Evolutionary conservation across 35 echinoderm and acorn worm genomes (phyloP).

Genomic region (Lytechinus variegatus): DNA sequence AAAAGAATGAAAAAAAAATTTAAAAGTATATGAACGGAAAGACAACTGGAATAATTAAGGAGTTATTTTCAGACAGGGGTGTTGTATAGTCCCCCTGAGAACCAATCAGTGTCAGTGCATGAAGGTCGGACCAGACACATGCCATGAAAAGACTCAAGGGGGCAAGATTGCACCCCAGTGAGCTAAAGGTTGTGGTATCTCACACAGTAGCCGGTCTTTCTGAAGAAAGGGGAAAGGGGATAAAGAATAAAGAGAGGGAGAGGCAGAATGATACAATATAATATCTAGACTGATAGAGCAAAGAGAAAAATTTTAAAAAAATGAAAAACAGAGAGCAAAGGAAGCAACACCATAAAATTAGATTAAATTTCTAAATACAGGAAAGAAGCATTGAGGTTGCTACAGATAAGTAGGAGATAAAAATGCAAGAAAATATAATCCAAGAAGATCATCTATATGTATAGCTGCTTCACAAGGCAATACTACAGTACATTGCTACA

Average conservation of each 20-base stretch:
- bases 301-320: too few species aligned
- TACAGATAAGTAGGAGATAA: too few species aligned
- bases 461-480: too few species aligned
- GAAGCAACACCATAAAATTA: too few species aligned
- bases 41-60: background rate
- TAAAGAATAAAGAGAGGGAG: background rate
- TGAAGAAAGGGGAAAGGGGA: background rate
- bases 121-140: slow-evolving; percentile 14
- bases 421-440: too few species aligned
- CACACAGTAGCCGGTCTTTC: background rate
- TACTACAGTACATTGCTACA: background rate
- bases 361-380: too few species aligned
- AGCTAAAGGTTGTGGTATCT: background rate
- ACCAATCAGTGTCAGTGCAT: slow-evolving; percentile 1
- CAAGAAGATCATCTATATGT: background rate
- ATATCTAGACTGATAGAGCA: too few species aligned
- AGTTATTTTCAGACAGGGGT: background rate
- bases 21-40: background rate
- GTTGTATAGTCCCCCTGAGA: background rate
- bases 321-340: too few species aligned
- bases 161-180: background rate
- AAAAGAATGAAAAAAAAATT: background rate
- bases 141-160: background rate
- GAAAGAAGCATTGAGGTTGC: too few species aligned
- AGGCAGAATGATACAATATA: background rate